These are phyloP conservation scores for Scolanthus callimorphus DNA, from an alignment of 92 coral and sea anemone genomes.

Conservation along the genomic window DNA sequence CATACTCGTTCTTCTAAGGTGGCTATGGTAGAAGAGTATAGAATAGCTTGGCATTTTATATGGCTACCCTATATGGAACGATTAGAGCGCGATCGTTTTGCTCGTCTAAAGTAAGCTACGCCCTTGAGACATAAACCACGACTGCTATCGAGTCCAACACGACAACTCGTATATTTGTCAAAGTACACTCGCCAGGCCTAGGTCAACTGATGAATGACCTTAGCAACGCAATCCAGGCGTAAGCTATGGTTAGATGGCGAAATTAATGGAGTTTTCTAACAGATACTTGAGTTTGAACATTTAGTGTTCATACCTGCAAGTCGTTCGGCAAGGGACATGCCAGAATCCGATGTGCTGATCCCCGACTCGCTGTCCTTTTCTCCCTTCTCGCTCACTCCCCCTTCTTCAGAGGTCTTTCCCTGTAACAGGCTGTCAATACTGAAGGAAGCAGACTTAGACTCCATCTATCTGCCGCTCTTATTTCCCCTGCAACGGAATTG, in stretches of 20 bases:
- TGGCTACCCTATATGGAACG: constrained; percentile 42
- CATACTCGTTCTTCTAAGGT: too few relatives aligned
- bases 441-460: constrained; percentile 38
- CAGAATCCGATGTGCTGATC: constrained; percentile 12
- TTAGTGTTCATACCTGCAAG: constrained; percentile 88
- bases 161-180: too few relatives aligned
- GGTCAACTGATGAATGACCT: too few relatives aligned
- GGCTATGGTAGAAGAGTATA: too few relatives aligned
- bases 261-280: too few relatives aligned
- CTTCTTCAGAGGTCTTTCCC: constrained; percentile 32
- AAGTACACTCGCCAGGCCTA: too few relatives aligned
- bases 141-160: too few relatives aligned
- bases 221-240: too few relatives aligned
- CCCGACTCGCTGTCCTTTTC: constrained; percentile 15
- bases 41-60: too few relatives aligned
- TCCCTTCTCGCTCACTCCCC: constrained; percentile 10
- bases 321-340: constrained; percentile 83
- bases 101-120: constrained; percentile 8
- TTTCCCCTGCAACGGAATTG: constrained; percentile 25
- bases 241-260: too few relatives aligned
- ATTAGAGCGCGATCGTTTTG: constrained; percentile 17
- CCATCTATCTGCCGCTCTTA: constrained; percentile 20
- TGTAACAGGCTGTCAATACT: constrained; percentile 53
- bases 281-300: too few relatives aligned
- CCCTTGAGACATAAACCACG: constrained; percentile 27